These are phyloP conservation scores for Caenorhabditis macrosperma DNA, from an alignment of 2,888 invertebrate species.

Conservation along the genomic window DNA sequence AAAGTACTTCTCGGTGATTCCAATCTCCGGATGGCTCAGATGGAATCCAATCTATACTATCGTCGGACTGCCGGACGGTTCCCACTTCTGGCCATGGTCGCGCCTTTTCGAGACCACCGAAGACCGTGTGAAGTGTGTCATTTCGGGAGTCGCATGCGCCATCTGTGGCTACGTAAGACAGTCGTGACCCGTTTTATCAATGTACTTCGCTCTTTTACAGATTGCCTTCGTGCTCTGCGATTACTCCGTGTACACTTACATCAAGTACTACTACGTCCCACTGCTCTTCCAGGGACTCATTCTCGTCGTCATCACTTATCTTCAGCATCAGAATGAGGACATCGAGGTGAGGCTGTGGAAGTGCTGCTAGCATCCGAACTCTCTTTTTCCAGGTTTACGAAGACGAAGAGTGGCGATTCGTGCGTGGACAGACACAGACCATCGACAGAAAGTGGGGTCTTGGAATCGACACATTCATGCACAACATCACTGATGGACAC, in stretches of 20 bases:
- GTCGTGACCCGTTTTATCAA: not conserved
- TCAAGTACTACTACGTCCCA: conserved; percentile 77
- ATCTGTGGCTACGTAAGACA: conserved; percentile 70
- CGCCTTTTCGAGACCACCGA: conserved; percentile 73
- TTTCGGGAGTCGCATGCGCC: conserved; percentile 70
- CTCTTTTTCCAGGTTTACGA: conserved; percentile 68
- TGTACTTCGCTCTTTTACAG: conserved; percentile 26
- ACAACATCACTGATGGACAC: conserved; percentile 76
- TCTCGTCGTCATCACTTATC: conserved; percentile 75
- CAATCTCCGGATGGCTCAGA: conserved; percentile 77
- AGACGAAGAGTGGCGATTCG: conserved; percentile 71
- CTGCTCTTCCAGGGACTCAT: conserved; percentile 74
- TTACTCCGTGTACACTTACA: conserved; percentile 66
- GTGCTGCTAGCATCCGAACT: not conserved
- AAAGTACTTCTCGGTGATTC: conserved; percentile 72
- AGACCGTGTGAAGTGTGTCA: conserved; percentile 75
- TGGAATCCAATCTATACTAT: conserved; percentile 79
- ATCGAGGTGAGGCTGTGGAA: conserved; percentile 65
- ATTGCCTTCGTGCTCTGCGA: conserved; percentile 63
- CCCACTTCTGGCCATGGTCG: conserved; percentile 79
- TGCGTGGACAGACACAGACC: conserved; percentile 71
- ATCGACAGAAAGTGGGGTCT: conserved; percentile 71
- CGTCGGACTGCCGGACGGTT: conserved; percentile 78
- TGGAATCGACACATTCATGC: conserved; percentile 69
- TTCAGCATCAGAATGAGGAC: conserved; percentile 74